A percentile compares a stretch with the other conserved stretches of the same genome.
Conservation (phyloP, 1,140 invertebrate species). For the Anoplolepis gracilipes region DNA sequence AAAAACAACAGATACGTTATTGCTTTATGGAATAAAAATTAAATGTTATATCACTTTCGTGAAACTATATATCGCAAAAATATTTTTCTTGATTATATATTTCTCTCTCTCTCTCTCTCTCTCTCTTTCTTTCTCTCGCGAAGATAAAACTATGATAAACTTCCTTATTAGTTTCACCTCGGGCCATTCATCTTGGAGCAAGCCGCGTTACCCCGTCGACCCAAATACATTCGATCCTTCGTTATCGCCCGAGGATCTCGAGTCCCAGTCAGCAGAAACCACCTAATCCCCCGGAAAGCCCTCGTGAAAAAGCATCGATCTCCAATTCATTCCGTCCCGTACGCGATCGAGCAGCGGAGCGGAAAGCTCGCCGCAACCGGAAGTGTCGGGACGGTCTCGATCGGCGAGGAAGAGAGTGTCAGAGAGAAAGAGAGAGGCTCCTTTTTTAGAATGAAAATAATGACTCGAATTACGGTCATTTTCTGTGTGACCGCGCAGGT, state of each 20-base stretch:
- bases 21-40: not conserved
- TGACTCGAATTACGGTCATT: constrained; percentile 60
- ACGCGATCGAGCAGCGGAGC: constrained; percentile 27
- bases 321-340: constrained; percentile 50
- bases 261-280: constrained; percentile 55
- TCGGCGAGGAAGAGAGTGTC: not conserved
- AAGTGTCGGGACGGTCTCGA: constrained; percentile 37
- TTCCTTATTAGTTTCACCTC: constrained; percentile 50
- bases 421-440: not conserved
- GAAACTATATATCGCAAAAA: not conserved
- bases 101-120: no score
- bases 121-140: no score
- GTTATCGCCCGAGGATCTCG: constrained; percentile 51
- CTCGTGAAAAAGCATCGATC: constrained; percentile 59
- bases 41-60: not conserved
- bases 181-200: constrained; percentile 12
- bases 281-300: constrained; percentile 51
- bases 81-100: constrained; percentile 15
- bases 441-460: constrained; percentile 60
- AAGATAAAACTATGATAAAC: constrained; percentile 16
- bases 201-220: constrained; percentile 26
- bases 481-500: constrained; percentile 65
- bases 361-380: constrained; percentile 42
- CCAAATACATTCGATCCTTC: constrained; percentile 49
- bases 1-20: not conserved